Evolutionary conservation across 2,888 invertebrate species (phyloP).

Genomic region (Caradrina clavipalpis): DNA sequence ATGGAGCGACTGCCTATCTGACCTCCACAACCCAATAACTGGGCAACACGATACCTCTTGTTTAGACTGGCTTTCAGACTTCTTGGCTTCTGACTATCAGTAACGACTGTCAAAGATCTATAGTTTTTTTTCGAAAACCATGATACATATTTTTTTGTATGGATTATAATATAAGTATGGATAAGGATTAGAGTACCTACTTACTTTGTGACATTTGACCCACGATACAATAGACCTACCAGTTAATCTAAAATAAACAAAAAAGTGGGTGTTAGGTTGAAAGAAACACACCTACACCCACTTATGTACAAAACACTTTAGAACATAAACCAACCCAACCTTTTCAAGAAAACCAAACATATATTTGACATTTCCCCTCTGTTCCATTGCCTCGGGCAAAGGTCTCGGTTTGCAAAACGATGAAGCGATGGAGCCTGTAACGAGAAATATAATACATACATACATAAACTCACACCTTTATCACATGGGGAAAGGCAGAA

Average conservation of each 20-base stretch:
- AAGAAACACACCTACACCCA: neutral
- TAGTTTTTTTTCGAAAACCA: too few relatives aligned
- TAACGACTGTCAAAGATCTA: too few relatives aligned
- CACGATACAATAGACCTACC: neutral
- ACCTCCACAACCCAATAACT: too few relatives aligned
- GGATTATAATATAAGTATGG: too few relatives aligned
- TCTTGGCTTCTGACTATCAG: too few relatives aligned
- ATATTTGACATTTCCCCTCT: constrained; percentile 29
- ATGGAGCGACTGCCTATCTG: too few relatives aligned
- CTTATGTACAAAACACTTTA: neutral
- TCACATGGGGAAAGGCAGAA: too few relatives aligned
- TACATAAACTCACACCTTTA: too few relatives aligned
- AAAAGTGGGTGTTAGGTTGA: neutral
- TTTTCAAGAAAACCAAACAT: constrained; percentile 17
- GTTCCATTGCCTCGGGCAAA: neutral
- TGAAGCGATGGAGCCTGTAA: constrained; percentile 9
- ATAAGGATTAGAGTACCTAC: too few relatives aligned
- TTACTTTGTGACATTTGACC: neutral
- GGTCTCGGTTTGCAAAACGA: constrained; percentile 13
- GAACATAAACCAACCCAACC: neutral
- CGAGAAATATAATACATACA: constrained; percentile 31
- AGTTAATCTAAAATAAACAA: neutral
- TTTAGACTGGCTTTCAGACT: too few relatives aligned
- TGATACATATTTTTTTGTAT: too few relatives aligned
- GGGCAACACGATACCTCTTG: too few relatives aligned